A percentile compares a stretch with the other conserved stretches of the same genome.
phyloP scores from a whole-genome alignment of 1,140 invertebrate genomes.

The Charaxes varanes region DNA sequence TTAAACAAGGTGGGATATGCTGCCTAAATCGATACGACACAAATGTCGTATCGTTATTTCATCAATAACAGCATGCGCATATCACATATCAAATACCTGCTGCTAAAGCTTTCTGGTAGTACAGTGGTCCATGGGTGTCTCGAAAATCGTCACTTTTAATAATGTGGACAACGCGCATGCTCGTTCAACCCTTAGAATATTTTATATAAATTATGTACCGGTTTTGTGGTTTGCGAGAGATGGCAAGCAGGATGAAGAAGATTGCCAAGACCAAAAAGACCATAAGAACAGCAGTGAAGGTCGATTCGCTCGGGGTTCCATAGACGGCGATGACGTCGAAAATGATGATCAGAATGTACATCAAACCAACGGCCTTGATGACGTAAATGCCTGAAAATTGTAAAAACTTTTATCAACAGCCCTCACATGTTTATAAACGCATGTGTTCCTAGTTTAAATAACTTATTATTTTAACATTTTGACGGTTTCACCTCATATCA shows the following conservation, averaged over 20 bases:
- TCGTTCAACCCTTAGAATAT: background rate
- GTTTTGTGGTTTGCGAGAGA: conserved; percentile 93
- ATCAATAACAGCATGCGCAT: too few relatives aligned
- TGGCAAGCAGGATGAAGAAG: conserved; percentile 84
- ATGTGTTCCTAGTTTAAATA: too few relatives aligned
- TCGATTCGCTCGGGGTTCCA: conserved; percentile 81
- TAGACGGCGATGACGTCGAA: conserved; percentile 90
- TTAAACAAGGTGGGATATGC: too few relatives aligned
- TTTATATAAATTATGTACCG: conserved; percentile 75
- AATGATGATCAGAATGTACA: conserved; percentile 86
- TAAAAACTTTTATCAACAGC: background rate
- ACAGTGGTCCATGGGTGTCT: too few relatives aligned
- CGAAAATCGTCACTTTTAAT: too few relatives aligned
- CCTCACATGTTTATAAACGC: background rate
- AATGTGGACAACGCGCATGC: too few relatives aligned
- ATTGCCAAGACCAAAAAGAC: conserved; percentile 84
- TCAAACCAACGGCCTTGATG: conserved; percentile 89
- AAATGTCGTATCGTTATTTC: too few relatives aligned
- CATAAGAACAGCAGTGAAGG: conserved; percentile 81
- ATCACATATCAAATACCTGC: too few relatives aligned
- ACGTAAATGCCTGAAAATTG: conserved; percentile 84
- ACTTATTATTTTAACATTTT: background rate
- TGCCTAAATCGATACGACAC: too few relatives aligned
- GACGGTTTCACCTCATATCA: too few relatives aligned
- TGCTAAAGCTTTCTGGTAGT: too few relatives aligned